These are phyloP conservation scores for Entomobrya proxima DNA, from an alignment of 2,888 invertebrate species.

Conservation along the genomic window DNA sequence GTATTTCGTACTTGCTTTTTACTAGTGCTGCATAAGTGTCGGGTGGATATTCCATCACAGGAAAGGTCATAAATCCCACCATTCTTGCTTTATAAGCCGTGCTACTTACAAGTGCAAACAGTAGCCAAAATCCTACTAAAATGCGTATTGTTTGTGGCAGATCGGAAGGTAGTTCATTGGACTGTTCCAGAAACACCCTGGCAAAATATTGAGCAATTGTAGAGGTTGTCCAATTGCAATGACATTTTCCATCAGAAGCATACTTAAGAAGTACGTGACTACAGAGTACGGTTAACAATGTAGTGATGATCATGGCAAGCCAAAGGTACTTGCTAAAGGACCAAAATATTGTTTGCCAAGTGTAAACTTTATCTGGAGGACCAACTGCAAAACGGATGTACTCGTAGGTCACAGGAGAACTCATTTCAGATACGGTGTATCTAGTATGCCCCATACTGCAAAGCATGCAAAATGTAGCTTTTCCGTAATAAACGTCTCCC, in stretches of 20 bases:
- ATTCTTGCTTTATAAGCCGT: constrained; percentile 65
- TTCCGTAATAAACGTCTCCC: constrained; percentile 32
- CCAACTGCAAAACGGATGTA: constrained; percentile 50
- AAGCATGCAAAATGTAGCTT: constrained; percentile 49
- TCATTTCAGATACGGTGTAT: constrained; percentile 35
- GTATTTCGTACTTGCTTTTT: constrained; percentile 10
- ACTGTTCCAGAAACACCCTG: constrained; percentile 34
- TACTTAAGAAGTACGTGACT: background rate
- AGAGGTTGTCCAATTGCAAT: background rate
- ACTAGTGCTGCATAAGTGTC: constrained; percentile 57
- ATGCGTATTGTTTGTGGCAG: constrained; percentile 37
- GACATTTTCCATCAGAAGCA: background rate
- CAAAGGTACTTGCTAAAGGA: constrained; percentile 29
- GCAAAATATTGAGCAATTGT: constrained; percentile 19
- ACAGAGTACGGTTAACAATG: background rate
- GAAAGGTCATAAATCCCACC: constrained; percentile 61
- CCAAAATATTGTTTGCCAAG: constrained; percentile 55
- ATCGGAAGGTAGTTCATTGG: background rate
- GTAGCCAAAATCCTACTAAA: constrained; percentile 41
- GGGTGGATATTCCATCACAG: constrained; percentile 49
- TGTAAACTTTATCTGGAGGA: constrained; percentile 35
- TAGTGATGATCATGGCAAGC: background rate
- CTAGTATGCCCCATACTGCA: constrained; percentile 40
- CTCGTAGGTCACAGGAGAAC: constrained; percentile 54
- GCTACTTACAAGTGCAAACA: constrained; percentile 32